Conservation (phyloP, 2,888 invertebrate species). For the Perdita meconis region DNA sequence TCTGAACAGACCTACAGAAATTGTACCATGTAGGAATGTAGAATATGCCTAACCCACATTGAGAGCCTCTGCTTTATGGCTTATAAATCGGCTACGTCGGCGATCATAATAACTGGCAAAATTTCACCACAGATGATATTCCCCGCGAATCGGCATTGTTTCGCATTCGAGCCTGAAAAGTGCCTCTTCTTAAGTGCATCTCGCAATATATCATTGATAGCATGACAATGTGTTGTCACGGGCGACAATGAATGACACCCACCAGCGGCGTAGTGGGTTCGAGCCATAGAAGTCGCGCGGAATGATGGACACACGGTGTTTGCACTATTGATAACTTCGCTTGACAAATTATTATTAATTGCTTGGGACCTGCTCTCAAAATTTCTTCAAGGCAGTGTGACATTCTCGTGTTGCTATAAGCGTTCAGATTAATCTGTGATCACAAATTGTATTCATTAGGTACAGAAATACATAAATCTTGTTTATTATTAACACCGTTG, state of each 20-base stretch:
- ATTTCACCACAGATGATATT: background rate
- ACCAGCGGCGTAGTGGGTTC: background rate
- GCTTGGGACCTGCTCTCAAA: background rate
- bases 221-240: background rate
- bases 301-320: background rate
- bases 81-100: conserved; percentile 13
- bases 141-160: background rate
- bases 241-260: conserved; percentile 21
- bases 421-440: no score
- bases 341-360: conserved; percentile 21
- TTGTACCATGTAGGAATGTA: no score
- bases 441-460: no score
- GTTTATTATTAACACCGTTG: no score
- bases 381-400: background rate
- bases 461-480: no score
- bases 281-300: background rate
- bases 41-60: no score
- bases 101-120: background rate
- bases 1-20: no score
- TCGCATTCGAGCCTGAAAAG: background rate
- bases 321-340: background rate
- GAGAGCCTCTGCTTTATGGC: no score
- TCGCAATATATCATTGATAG: conserved; percentile 20
- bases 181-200: background rate
- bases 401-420: background rate